phyloP scores from a whole-genome alignment of 2,797 vertebrate genomes.

The Mormyrus hasselquistii region DNA sequence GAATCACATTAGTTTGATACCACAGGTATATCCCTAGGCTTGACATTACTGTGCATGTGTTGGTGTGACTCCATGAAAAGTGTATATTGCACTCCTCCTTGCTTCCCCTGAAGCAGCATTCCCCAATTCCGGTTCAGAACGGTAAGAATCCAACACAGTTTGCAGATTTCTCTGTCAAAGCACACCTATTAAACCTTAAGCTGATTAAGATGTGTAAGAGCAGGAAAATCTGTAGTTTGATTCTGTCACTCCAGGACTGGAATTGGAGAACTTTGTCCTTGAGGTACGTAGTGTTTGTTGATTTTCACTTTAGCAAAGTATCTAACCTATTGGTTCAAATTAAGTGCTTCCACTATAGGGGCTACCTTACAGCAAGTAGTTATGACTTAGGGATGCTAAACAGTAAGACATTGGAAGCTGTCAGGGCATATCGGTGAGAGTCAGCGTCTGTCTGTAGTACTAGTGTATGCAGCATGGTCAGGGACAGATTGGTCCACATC shows the following conservation, averaged over 20 bases:
- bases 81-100: background rate
- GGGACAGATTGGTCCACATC: background rate
- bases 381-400: background rate
- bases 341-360: background rate
- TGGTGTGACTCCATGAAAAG: background rate
- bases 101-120: background rate
- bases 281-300: background rate
- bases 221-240: background rate
- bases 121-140: background rate
- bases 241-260: background rate
- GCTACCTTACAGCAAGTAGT: background rate
- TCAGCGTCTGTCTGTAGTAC: background rate
- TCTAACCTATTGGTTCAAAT: background rate
- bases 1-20: background rate
- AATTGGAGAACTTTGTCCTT: background rate
- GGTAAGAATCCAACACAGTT: background rate
- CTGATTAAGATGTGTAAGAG: background rate
- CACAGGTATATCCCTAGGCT: background rate
- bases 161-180: background rate
- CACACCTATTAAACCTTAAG: background rate
- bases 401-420: background rate
- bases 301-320: background rate
- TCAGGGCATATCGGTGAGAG: background rate
- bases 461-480: background rate
- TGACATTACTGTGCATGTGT: background rate